These are phyloP conservation scores for Acholoe squamosa DNA, from an alignment of 2,888 invertebrate genomes.

Conservation along the genomic window DNA sequence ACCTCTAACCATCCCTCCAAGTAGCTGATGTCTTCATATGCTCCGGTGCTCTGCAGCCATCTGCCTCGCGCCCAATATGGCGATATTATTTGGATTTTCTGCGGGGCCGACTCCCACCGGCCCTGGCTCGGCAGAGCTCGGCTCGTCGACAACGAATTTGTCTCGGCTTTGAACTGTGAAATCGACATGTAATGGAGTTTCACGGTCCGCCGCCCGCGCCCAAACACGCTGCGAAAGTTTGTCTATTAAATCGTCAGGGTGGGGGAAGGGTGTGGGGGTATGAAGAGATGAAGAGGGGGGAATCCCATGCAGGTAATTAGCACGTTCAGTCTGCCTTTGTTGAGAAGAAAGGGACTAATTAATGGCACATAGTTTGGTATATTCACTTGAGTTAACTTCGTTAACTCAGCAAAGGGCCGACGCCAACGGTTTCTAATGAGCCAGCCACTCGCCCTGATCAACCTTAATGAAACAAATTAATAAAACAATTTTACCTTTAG, in stretches of 20 bases:
- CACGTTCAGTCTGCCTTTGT: constrained; percentile 46
- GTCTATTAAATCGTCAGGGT: constrained; percentile 58
- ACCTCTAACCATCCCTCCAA: neutral
- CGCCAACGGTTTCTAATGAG: constrained; percentile 45
- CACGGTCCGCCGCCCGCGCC: constrained; percentile 11
- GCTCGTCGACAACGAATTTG: constrained; percentile 53
- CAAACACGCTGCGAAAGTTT: constrained; percentile 47
- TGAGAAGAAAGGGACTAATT: constrained; percentile 52
- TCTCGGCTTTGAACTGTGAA: constrained; percentile 61
- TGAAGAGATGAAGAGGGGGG: neutral
- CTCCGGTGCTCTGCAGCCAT: neutral
- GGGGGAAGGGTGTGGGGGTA: neutral
- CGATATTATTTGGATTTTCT: constrained; percentile 53
- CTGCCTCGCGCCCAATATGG: constrained; percentile 40
- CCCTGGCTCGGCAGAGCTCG: neutral
- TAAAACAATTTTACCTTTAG: constrained; percentile 64
- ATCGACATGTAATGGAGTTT: constrained; percentile 61
- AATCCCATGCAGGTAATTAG: neutral
- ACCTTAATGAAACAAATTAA: constrained; percentile 66
- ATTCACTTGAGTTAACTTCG: constrained; percentile 63
- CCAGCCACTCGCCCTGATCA: constrained; percentile 60
- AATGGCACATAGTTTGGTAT: constrained; percentile 59
- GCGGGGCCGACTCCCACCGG: constrained; percentile 1
- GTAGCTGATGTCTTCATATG: neutral
- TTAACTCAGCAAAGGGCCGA: constrained; percentile 37